Evolutionary conservation across 2,888 invertebrate genomes (phyloP), one percentile per base, ranked within the genome.

Genomic region (Mimumesa dahlbomi): DNA sequence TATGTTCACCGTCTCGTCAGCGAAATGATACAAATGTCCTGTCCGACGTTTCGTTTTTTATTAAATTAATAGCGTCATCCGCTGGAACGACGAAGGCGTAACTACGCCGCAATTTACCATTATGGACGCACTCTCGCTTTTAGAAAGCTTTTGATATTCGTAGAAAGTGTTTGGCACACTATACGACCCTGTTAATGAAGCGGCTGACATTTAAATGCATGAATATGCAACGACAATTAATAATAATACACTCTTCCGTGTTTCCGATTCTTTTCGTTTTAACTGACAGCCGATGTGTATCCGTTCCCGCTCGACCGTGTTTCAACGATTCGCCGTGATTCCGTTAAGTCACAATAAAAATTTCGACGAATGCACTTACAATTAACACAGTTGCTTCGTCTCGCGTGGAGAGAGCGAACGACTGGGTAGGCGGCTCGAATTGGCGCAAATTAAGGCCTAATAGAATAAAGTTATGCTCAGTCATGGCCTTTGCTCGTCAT

Each of bases 391-490:
- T 74, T 70, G 67, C 52, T 34, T 54, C 43, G 75, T 68, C 58
- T 78, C 65, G 59, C 70, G 73, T 64, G 62, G 74, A 68, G 61
- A 54, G 63, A 54, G 53, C 49, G 48, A 64, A 13, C 52, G 54
- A 69, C 57, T 50, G 70, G 54, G 85, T 83, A 79, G 85, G 85
- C 82, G 86, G 73, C 66, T 69, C 75, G 79, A 85, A 85, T 87
- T 87, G 82, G 70, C 79, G 77, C 81, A 73, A 85, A 85, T 86
- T 85, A 84, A 82, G 79, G 74, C 52, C 64, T 83, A 81, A 84
- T 86, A 72, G 77, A 81, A 82, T 82, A 75, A 85, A 87, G 80
- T 84, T 82, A 75, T 78, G 70, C 75, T 40, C 34, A 36, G 65
- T 31, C 43, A 29, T 50, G 71, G 62, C 62, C 74, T 70, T 62